Base-by-base conservation (phyloP, 2,113 vertebrate species). In the Penelope pileata region DNA sequence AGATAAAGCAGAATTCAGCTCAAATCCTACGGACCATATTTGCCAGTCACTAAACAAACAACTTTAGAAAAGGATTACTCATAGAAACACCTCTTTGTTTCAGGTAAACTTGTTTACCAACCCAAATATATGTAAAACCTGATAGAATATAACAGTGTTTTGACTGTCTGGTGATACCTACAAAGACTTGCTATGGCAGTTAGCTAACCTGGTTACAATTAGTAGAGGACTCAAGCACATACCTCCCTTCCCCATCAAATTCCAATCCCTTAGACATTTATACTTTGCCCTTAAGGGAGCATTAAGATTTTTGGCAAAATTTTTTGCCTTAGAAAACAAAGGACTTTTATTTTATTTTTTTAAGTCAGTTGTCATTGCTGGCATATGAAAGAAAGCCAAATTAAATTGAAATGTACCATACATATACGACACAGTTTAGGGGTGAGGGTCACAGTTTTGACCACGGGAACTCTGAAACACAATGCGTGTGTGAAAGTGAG, bases 11-110 rank as follows among this genome's bases (percentile, higher is more conserved):
- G 54, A 54, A 50, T 4, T 17, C 40, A 24, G 14, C 22, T 86
- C 16, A 2, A 45, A 34, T 9, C 7, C 18, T 6, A 2, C 3
- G 18, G 23, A 32, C 3, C 6, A 8, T 2, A 15, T 2, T n/a
- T 63, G 32, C 8, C 36, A 26, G 13, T 5, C 53, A 47, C 14
- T 66, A n/a, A 45, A 27, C 1, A 10, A 23, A 83, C 45, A 58
- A 42, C 36, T 43, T 78, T 11, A 60, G 43, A 29, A 56, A 19
- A n/a, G 15, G 11, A 64, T 86, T 45, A 51, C 6, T 42, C 22
- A 34, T 0, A 38, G 32, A 51, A 59, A 10, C 40, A 45, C 2
- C 42, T n/a, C 26, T 23, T 51, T 42, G 6, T 16, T 83, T 73
- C 30, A 62, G 21, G 22, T 40, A 23, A 67, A n/a, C 22, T 43